Base-by-base conservation (phyloP, 1,140 invertebrate genomes). In the Phthorimaea operculella region DNA sequence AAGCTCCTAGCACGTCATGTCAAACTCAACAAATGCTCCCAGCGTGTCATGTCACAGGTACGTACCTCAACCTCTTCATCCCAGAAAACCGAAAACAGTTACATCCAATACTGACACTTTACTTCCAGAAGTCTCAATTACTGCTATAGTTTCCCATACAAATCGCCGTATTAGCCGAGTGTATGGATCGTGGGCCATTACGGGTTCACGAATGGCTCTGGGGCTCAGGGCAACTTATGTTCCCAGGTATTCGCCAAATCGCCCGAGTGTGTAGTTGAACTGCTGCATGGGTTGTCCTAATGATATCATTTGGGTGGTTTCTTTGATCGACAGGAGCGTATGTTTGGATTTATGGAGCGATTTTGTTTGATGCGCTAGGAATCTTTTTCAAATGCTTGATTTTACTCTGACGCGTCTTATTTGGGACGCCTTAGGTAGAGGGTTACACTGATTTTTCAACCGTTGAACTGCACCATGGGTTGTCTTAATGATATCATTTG, bases 71-170 rank as follows among this genome's bases (percentile, higher is more conserved):
- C 21, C 21, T 28, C 21, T 28, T 28, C 21, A 28, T 28, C 21
- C 2, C 6, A 28, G 21, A 28, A 28, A 6, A 28, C 21, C 36
- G n/a, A 39, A 39, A 39, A 39, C 36, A 39, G 36, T 39, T 39
- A 39, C 36, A 28, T 28, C 21, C 21, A 39, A 39, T 39, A 39
- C 36, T 39, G 36, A 39, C 36, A 39, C 36, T 34, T n/a, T 28
- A 28, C 21, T 28, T 28, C 21, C 36, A 39, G 36, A 39, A 39
- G 36, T 39, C 36, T 39, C 36, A 39, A 39, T 39, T 39, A 39
- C 36, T 39, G 36, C 36, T 39, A 39, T 39, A 39, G 36, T 39
- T 39, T 39, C 36, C 36, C 36, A 39, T 39, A 39, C 36, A 39
- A 39, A 39, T 39, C 36, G 36, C n/a, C 36, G 36, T 39, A 39